Conservation (phyloP, 2,797 vertebrate genomes). For the Leontopithecus rosalia region DNA sequence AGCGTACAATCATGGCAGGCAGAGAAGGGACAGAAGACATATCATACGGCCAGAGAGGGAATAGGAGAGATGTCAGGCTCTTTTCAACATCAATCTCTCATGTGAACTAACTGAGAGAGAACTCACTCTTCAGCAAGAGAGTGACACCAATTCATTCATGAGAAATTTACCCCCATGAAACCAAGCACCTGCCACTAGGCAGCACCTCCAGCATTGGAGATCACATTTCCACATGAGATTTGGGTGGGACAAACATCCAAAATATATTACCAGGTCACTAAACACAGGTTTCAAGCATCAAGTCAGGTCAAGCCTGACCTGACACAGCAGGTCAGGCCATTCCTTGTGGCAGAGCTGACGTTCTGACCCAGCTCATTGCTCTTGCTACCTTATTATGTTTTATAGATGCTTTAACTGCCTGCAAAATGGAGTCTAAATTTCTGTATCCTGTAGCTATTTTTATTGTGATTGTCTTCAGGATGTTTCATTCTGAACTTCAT, state of each 20-base stretch:
- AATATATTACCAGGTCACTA: not conserved
- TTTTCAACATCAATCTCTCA: no score
- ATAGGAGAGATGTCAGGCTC: not conserved
- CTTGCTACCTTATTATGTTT: not conserved
- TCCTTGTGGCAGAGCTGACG: not conserved
- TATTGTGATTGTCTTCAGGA: not conserved
- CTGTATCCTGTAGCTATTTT: not conserved
- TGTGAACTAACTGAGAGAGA: no score
- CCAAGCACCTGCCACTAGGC: no score
- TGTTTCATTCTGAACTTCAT: not conserved
- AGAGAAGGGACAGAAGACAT: not conserved
- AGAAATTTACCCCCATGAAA: no score
- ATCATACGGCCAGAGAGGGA: not conserved
- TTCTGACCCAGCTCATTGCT: not conserved
- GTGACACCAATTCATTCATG: no score
- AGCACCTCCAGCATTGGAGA: no score
- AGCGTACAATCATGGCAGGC: not conserved
- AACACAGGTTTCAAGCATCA: not conserved
- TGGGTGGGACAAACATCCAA: no score
- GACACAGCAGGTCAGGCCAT: not conserved
- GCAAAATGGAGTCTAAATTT: not conserved
- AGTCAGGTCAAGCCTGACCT: no score
- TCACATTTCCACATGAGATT: no score
- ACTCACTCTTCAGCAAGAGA: no score
- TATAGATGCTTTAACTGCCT: not conserved